phyloP scores from a whole-genome alignment of 1,140 invertebrate genomes.

The Leucophenga varia region DNA sequence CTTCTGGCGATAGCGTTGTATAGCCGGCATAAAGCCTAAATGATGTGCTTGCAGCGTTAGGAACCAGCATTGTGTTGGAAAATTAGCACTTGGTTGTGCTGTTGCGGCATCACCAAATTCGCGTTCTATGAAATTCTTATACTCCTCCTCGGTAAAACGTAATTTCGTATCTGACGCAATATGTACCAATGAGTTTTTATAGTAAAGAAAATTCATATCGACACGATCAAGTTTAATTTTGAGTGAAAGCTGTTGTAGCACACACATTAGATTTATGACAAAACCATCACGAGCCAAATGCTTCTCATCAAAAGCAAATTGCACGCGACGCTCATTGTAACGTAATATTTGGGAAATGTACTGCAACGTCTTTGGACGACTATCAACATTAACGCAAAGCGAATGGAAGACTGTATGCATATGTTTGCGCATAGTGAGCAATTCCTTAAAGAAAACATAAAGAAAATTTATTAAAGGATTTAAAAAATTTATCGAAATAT shows the following conservation, averaged over 20 bases:
- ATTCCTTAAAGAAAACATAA: conserved; percentile 57
- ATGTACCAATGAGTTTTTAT: conserved; percentile 74
- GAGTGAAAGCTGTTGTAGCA: conserved; percentile 83
- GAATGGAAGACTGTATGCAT: conserved; percentile 82
- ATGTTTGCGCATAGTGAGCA: conserved; percentile 70
- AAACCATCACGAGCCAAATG: conserved; percentile 88
- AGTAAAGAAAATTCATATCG: conserved; percentile 84
- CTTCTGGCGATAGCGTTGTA: conserved; percentile 84
- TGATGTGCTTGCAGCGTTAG: conserved; percentile 92
- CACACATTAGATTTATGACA: conserved; percentile 89
- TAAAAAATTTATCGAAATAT: neutral
- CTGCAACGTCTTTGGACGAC: conserved; percentile 72
- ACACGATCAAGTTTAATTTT: conserved; percentile 85
- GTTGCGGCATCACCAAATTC: conserved; percentile 29
- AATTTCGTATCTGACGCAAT: conserved; percentile 84
- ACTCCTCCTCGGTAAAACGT: conserved; percentile 78
- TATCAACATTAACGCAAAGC: conserved; percentile 75
- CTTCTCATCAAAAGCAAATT: conserved; percentile 85
- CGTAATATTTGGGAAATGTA: conserved; percentile 77
- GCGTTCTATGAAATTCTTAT: conserved; percentile 68
- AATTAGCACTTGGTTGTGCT: conserved; percentile 66
- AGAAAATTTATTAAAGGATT: conserved; percentile 10
- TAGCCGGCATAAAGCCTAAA: conserved; percentile 81
- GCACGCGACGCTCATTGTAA: conserved; percentile 83
- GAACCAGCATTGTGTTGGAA: conserved; percentile 96